Conservation (phyloP, 1,140 invertebrate genomes). For the Drosophila chauvacae region DNA sequence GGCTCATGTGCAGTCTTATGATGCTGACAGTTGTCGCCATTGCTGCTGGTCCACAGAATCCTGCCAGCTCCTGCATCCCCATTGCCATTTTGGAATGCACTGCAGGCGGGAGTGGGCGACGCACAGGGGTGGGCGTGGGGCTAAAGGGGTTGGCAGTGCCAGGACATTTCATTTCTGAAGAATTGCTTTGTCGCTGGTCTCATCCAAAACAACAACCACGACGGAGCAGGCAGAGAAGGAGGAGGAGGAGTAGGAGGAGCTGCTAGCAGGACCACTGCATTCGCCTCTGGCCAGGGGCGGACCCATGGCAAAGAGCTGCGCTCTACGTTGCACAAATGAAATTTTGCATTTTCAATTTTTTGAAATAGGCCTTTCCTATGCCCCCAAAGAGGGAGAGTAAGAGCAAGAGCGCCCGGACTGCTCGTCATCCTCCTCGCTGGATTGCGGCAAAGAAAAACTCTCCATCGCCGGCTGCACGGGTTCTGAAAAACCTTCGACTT, state of each 20-base stretch:
- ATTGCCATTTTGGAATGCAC: conserved; percentile 64
- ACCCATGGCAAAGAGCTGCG: conserved; percentile 21
- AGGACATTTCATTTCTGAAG: conserved; percentile 83
- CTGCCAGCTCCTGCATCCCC: conserved; percentile 18
- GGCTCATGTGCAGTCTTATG: conserved; percentile 69
- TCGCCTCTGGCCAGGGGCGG: conserved; percentile 29
- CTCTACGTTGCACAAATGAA: conserved; percentile 76
- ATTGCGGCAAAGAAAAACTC: conserved; percentile 42
- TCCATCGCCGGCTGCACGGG: background rate
- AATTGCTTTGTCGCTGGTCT: conserved; percentile 73
- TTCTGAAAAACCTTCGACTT: conserved; percentile 61
- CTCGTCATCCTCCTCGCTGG: conserved; percentile 30
- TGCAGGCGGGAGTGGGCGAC: conserved; percentile 45
- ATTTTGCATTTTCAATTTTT: conserved; percentile 84
- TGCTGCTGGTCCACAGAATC: conserved; percentile 44
- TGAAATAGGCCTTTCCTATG: conserved; percentile 80
- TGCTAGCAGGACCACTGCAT: conserved; percentile 55
- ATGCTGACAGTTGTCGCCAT: conserved; percentile 75
- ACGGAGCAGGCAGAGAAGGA: background rate
- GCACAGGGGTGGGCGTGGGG: background rate
- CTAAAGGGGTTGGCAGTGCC: conserved; percentile 14
- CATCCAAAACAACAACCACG: conserved; percentile 61
- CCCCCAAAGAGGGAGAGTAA: conserved; percentile 9
- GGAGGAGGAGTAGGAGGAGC: conserved; percentile 22
- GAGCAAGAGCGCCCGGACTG: conserved; percentile 11